These are phyloP conservation scores for Rhamphomyia laevipes DNA, from an alignment of 2,888 invertebrate genomes.

Conservation along the genomic window DNA sequence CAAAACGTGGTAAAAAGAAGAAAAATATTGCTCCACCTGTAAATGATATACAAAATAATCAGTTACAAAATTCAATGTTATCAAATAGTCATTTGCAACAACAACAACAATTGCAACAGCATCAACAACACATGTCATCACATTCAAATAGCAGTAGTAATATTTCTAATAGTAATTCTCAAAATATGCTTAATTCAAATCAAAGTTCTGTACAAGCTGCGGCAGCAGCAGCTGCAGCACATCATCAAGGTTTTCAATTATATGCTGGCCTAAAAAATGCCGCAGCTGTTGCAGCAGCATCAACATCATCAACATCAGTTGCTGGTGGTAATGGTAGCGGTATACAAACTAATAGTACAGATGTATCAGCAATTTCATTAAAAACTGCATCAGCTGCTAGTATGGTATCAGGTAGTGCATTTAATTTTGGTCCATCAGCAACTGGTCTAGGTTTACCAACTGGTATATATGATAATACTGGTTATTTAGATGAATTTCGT, in stretches of 20 bases:
- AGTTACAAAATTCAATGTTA: too few species aligned
- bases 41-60: too few species aligned
- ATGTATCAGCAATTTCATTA: slow-evolving; percentile 43
- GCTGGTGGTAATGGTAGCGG: slow-evolving; percentile 9
- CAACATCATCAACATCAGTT: slow-evolving; percentile 32
- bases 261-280: slow-evolving; percentile 44
- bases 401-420: slow-evolving; percentile 71
- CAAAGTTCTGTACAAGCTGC: slow-evolving; percentile 17
- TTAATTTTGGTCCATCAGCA: slow-evolving; percentile 66
- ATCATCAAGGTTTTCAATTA: slow-evolving; percentile 44
- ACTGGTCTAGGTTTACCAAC: slow-evolving; percentile 42
- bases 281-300: slow-evolving; percentile 9
- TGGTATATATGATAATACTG: slow-evolving; percentile 35
- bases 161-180: slow-evolving; percentile 7
- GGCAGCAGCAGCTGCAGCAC: slow-evolving; percentile 21
- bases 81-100: slow-evolving; percentile 11
- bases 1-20: slow-evolving; percentile 29
- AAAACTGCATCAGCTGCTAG: slow-evolving; percentile 44
- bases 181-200: slow-evolving; percentile 3
- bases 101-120: slow-evolving; percentile 21
- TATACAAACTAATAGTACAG: slow-evolving; percentile 18
- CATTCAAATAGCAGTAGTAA: slow-evolving; percentile 10
- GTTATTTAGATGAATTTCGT: slow-evolving; percentile 56
- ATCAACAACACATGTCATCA: slow-evolving; percentile 17
- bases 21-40: slow-evolving; percentile 15